phyloP scores from a whole-genome alignment of 2,888 invertebrate species.

The Mesochorus sp. region DNA sequence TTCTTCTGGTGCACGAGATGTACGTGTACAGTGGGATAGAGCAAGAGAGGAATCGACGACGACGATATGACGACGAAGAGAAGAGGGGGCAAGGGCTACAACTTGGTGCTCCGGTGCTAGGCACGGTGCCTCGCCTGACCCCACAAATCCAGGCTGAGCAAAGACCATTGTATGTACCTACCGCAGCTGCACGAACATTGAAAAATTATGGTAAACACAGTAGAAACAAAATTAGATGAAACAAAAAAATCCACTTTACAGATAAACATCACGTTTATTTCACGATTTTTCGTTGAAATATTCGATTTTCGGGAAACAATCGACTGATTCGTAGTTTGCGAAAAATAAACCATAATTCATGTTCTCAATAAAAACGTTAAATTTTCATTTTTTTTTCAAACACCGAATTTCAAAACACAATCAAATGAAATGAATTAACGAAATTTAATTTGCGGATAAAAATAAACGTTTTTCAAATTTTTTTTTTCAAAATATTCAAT shows the following conservation, averaged over 20 bases:
- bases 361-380: too few species aligned
- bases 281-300: too few species aligned
- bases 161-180: constrained; percentile 41
- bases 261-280: too few species aligned
- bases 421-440: too few species aligned
- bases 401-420: too few species aligned
- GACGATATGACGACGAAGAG: constrained; percentile 8
- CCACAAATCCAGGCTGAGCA: constrained; percentile 52
- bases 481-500: too few species aligned
- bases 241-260: neutral
- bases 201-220: constrained; percentile 78
- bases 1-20: too few species aligned
- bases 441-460: too few species aligned
- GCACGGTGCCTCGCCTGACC: constrained; percentile 76
- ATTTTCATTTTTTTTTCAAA: too few species aligned
- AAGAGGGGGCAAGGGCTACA: constrained; percentile 28
- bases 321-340: neutral
- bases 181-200: constrained; percentile 73
- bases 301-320: neutral
- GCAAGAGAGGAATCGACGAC: neutral
- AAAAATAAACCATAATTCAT: neutral
- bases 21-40: neutral
- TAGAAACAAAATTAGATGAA: constrained; percentile 39
- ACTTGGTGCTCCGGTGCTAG: constrained; percentile 74
- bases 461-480: too few species aligned